Percentiles rank a stretch among this genome's conserved stretches.
Evolutionary conservation across 1,140 invertebrate species (phyloP).

Genomic region (Neodiprion pinetum): DNA sequence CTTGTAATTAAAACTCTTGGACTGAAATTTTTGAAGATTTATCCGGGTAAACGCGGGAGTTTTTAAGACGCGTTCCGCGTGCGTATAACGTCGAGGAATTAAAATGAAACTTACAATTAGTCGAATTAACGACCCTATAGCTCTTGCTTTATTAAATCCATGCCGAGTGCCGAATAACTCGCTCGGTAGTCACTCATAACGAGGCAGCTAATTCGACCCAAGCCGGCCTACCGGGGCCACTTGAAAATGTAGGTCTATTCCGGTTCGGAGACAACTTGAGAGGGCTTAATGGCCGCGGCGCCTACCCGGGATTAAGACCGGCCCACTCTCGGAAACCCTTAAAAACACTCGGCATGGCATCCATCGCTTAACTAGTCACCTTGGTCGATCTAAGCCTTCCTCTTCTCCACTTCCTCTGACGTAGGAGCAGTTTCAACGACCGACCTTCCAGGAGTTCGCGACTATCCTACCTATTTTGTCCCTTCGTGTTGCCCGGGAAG

Average conservation of each 20-base stretch:
- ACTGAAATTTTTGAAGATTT: background rate
- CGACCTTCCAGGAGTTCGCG: no score
- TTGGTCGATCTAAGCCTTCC: no score
- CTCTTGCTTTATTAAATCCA: background rate
- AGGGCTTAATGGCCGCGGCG: background rate
- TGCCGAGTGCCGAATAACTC: constrained; percentile 1
- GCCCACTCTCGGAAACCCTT: background rate
- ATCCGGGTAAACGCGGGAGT: background rate
- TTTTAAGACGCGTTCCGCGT: background rate
- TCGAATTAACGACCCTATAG: background rate
- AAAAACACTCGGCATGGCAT: no score
- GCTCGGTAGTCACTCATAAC: background rate
- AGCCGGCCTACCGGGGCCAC: background rate
- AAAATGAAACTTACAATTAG: background rate
- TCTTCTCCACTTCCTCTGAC: no score
- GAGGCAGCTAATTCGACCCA: background rate
- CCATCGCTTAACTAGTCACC: no score
- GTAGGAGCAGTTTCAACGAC: no score
- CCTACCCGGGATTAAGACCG: background rate
- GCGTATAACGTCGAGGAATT: background rate
- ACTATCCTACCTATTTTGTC: no score
- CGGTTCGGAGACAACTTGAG: background rate
- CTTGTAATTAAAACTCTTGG: background rate
- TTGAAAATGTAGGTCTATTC: constrained; percentile 1
- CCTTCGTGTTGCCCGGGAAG: no score